These are phyloP conservation scores for Phocides pigmalion DNA, from an alignment of 1,140 invertebrate genomes.

Conservation along the genomic window DNA sequence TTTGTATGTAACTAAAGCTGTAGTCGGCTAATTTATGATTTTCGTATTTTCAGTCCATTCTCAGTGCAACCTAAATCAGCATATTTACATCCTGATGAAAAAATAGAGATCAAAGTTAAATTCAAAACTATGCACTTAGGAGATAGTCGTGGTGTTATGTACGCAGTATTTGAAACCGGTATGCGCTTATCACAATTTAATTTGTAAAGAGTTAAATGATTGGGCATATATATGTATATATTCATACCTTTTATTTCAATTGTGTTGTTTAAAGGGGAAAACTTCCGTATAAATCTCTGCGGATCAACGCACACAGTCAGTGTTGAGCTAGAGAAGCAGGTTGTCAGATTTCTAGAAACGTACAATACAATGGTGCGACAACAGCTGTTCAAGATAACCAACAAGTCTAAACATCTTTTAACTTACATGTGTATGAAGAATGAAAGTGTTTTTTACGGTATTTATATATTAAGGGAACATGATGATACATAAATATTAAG, in stretches of 20 bases:
- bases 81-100: slow-evolving; percentile 57
- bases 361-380: slow-evolving; percentile 72
- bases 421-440: slow-evolving; percentile 77
- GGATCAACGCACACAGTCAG: slow-evolving; percentile 57
- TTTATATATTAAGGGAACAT: not conserved
- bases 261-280: slow-evolving; percentile 56
- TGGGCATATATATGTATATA: no score
- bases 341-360: slow-evolving; percentile 67
- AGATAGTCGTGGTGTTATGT: slow-evolving; percentile 46
- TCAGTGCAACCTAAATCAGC: slow-evolving; percentile 63
- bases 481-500: no score
- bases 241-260: not conserved
- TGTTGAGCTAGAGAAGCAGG: slow-evolving; percentile 65
- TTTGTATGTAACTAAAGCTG: not conserved
- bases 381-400: slow-evolving; percentile 67
- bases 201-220: no score
- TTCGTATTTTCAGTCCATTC: slow-evolving; percentile 61
- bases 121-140: slow-evolving; percentile 72
- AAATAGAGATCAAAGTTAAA: slow-evolving; percentile 57
- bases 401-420: slow-evolving; percentile 65
- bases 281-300: slow-evolving; percentile 56
- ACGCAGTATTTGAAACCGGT: slow-evolving; percentile 70
- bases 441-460: slow-evolving; percentile 63
- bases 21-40: not conserved
- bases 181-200: slow-evolving; percentile 25